Base-by-base conservation (phyloP, 64 coral and sea anemone species). In the Exaiptasia diaphana region DNA sequence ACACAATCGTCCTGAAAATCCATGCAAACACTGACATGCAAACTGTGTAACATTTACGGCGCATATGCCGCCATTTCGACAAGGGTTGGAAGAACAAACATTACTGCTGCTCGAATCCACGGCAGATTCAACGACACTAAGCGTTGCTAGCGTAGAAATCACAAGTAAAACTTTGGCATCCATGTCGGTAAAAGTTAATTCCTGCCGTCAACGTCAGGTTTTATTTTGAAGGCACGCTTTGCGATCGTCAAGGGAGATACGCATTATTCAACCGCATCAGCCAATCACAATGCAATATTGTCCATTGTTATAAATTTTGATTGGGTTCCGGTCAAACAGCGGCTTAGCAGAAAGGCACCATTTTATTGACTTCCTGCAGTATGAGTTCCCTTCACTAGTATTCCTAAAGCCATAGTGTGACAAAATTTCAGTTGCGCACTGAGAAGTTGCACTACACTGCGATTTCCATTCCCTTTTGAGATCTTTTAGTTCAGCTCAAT, bases 81-180 rank as follows among this genome's bases (percentile, higher is more conserved):
- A 94, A 25, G 86, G 91, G 38, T 89, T 89, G 4, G 91, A 77
- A 35, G 80, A 89, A 85, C 91, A 94, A 10, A 68, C 64, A 85
- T 84, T 67, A 41, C 31, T 0, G 35, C 20, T 14, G 73, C 50
- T 18, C 22, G 72, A 13, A 40, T 64, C 24, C 40, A 41, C 31
- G 63, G 44, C 71, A 33, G 33, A 77, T 29, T 78, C 11, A 28
- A 41, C 21, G 23, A 78, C 12, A 83, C 38, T 3, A 18, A 20
- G 7, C 61, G 61, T 65, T 65, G 61, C 30, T 65, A 65, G 30
- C 30, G n/a, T 9, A 65, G 38, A 65, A 37, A 65, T 26, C 38
- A 65, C 32, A 65, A 65, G 5, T 36, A 35, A 17, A 65, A 65
- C 61, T 12, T 18, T 35, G 38, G 26, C 32, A 65, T 65, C 61